phyloP scores from a whole-genome alignment of 2,113 vertebrate genomes.

The Lagopus muta region DNA sequence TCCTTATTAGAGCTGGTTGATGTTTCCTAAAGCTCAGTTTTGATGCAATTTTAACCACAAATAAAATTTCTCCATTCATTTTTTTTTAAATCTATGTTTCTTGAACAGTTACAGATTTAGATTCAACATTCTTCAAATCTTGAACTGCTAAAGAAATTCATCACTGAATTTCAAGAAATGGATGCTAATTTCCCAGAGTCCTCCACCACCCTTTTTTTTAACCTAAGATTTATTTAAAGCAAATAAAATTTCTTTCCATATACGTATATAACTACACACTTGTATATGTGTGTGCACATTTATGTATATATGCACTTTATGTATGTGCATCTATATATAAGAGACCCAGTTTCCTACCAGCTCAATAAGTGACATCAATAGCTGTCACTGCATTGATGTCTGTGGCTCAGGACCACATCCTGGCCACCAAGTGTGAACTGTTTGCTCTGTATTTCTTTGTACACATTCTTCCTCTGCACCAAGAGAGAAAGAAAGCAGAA shows the following conservation, averaged over 20 bases:
- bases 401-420: neutral
- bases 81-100: neutral
- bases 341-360: neutral
- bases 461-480: neutral
- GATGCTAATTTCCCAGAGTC: neutral
- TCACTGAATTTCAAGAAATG: neutral
- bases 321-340: neutral
- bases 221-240: neutral
- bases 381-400: neutral
- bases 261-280: neutral
- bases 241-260: neutral
- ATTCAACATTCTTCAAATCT: neutral
- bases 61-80: neutral
- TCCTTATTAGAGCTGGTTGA: constrained; percentile 57
- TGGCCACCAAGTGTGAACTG: accelerated
- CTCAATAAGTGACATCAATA: constrained; percentile 40
- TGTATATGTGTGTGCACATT: neutral
- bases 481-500: constrained; percentile 53
- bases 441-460: neutral
- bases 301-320: neutral
- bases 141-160: neutral
- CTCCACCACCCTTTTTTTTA: neutral
- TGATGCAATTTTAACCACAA: neutral
- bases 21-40: neutral
- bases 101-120: neutral